Evolutionary conservation across 2,113 vertebrate genomes (phyloP).

Genomic region (Choloepus hoffmanni): DNA sequence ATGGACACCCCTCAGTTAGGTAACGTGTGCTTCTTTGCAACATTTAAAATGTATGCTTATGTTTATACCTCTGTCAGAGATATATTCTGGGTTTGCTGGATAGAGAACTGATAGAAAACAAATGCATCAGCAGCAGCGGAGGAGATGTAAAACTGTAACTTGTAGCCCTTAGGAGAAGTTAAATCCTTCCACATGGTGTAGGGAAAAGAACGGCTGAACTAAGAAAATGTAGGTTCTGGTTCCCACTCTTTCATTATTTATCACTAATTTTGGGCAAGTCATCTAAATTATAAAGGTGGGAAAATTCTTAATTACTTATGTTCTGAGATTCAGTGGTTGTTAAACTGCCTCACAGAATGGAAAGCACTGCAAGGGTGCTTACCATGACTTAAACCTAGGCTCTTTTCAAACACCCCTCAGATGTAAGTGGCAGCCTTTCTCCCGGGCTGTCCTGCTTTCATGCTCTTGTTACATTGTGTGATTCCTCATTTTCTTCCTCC

Average conservation of each 20-base stretch:
- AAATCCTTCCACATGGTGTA: background rate
- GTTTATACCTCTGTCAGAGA: background rate
- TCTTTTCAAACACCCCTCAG: background rate
- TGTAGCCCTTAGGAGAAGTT: conserved; percentile 12
- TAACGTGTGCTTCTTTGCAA: conserved; percentile 79
- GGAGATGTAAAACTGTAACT: background rate
- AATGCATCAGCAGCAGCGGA: background rate
- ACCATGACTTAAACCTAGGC: background rate
- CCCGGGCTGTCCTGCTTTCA: background rate
- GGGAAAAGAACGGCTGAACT: background rate
- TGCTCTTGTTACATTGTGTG: background rate
- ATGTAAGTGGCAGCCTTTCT: background rate
- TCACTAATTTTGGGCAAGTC: conserved; percentile 31
- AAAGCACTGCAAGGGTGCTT: background rate
- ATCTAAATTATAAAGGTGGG: conserved; percentile 31
- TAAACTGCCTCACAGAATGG: background rate
- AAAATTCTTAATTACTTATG: conserved; percentile 16
- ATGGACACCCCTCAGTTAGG: conserved; percentile 95
- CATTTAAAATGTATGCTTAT: conserved; percentile 20
- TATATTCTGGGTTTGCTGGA: background rate
- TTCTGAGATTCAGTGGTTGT: background rate
- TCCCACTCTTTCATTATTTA: background rate
- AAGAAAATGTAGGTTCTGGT: background rate
- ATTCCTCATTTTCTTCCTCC: conserved; percentile 2
- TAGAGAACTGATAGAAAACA: background rate